Conservation (phyloP, 2,888 invertebrate species). For the Philopedon plagiatum region DNA sequence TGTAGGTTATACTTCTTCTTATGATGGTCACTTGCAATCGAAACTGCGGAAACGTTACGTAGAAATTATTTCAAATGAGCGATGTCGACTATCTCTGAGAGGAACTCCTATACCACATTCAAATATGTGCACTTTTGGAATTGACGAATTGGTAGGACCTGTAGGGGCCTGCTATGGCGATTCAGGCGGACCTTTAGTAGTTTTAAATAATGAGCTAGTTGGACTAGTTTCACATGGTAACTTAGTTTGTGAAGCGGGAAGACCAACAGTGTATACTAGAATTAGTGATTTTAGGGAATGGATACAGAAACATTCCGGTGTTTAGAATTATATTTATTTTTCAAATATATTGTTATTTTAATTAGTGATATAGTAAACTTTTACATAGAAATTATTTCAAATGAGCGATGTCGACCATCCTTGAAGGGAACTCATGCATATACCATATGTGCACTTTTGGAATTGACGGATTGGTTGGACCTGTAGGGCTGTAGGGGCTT, state of each 20-base stretch:
- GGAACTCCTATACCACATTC: background rate
- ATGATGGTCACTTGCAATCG: background rate
- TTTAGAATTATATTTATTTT: background rate
- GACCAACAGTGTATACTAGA: background rate
- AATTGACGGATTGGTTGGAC: constrained; percentile 8
- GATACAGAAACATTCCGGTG: background rate
- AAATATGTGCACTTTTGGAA: constrained; percentile 28
- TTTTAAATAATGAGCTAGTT: background rate
- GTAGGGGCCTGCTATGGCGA: background rate
- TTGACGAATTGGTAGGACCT: constrained; percentile 10
- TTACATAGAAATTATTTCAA: constrained; percentile 15
- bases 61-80: constrained; percentile 9
- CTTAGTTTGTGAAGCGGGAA: background rate
- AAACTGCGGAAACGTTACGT: constrained; percentile 9
- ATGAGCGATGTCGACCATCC: background rate
- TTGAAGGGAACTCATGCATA: too few relatives aligned
- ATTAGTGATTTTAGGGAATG: background rate
- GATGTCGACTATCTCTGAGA: background rate
- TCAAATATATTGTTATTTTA: too few relatives aligned
- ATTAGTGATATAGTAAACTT: too few relatives aligned
- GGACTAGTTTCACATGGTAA: background rate
- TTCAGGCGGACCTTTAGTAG: constrained; percentile 10
- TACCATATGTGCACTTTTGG: constrained; percentile 28
- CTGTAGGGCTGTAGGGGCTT: constrained; percentile 1
- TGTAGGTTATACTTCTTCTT: constrained; percentile 11